These are phyloP conservation scores for Muraenolepis orangiensis DNA, from an alignment of 2,797 vertebrate genomes.

Conservation along the genomic window DNA sequence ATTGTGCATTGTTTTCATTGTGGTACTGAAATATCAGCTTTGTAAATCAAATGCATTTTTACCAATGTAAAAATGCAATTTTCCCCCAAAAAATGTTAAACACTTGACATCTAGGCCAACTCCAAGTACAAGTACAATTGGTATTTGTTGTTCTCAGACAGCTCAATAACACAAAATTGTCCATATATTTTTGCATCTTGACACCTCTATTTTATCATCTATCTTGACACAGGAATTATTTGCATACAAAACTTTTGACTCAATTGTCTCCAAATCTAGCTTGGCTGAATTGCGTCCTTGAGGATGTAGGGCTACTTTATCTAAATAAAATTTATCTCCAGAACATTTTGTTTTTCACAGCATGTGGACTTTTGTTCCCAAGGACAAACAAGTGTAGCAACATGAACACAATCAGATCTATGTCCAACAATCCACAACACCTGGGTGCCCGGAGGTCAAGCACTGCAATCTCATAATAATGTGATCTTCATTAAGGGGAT, in stretches of 20 bases:
- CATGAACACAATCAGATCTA: constrained; percentile 4
- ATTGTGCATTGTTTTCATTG: too few relatives aligned
- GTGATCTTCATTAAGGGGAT: constrained; percentile 55
- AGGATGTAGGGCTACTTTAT: constrained; percentile 14
- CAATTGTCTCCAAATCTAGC: not conserved
- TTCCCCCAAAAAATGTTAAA: not conserved
- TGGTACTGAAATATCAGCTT: constrained; percentile 1
- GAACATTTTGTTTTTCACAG: constrained; percentile 17
- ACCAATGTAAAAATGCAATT: not conserved
- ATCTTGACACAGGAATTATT: not conserved
- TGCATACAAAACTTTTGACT: not conserved
- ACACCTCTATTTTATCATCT: not conserved
- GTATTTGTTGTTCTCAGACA: not conserved
- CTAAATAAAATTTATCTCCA: constrained; percentile 27
- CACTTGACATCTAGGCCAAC: not conserved
- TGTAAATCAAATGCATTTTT: not conserved
- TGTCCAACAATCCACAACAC: constrained; percentile 18
- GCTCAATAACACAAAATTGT: not conserved
- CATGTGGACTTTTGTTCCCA: not conserved
- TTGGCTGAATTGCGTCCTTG: not conserved
- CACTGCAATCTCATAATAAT: constrained; percentile 48
- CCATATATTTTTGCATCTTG: not conserved
- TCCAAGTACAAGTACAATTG: not conserved
- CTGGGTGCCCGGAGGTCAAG: constrained; percentile 21
- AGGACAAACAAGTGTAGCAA: constrained; percentile 19